These are phyloP conservation scores for Choloepus didactylus DNA, from an alignment of 2,797 vertebrate genomes.

Conservation along the genomic window DNA sequence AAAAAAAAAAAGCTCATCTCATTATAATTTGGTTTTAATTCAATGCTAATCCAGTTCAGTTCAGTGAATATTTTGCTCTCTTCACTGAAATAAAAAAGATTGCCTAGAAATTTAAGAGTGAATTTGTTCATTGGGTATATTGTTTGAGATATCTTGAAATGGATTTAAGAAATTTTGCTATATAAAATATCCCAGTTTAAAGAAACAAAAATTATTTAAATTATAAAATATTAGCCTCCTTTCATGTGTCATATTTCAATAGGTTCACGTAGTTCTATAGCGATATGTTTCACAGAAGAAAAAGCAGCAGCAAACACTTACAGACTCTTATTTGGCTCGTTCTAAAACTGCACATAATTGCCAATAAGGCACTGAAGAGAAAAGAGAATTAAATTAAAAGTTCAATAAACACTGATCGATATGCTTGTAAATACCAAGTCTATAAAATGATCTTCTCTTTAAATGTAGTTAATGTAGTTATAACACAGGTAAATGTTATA, in stretches of 20 bases:
- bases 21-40: conserved; percentile 54
- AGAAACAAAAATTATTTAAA: conserved; percentile 68
- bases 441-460: conserved; percentile 89
- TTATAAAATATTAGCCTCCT: conserved; percentile 65
- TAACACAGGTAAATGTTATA: conserved; percentile 71
- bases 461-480: conserved; percentile 84
- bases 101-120: conserved; percentile 30
- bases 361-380: conserved; percentile 88
- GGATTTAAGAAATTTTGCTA: conserved; percentile 53
- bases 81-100: neutral
- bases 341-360: conserved; percentile 86
- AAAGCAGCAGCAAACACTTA: conserved; percentile 68
- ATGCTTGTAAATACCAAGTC: conserved; percentile 90
- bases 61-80: conserved; percentile 29
- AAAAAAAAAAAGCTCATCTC: neutral
- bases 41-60: conserved; percentile 14
- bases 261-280: conserved; percentile 54
- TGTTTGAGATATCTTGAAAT: conserved; percentile 35
- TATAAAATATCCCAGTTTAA: conserved; percentile 79
- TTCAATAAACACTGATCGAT: conserved; percentile 91
- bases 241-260: conserved; percentile 59
- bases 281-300: conserved; percentile 77
- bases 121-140: conserved; percentile 40
- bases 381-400: conserved; percentile 91
- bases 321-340: conserved; percentile 78